These are phyloP conservation scores for Mastomys natalensis DNA, from an alignment of 2,113 vertebrate genomes.

Conservation along the genomic window DNA sequence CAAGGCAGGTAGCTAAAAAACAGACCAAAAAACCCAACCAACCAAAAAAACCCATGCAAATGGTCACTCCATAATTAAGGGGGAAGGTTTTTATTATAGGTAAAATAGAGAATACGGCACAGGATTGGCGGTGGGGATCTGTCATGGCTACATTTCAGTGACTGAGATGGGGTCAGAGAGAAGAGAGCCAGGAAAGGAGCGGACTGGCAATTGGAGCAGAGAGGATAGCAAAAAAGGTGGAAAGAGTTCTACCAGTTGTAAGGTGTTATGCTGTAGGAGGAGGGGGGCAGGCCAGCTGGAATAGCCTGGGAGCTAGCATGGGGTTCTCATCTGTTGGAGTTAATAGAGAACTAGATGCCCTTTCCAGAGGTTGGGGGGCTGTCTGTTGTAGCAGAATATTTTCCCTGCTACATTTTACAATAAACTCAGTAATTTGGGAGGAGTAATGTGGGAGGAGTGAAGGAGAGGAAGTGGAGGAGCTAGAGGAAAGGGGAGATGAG, in stretches of 20 bases:
- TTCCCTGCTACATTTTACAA: too few species aligned
- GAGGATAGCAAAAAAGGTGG: not conserved
- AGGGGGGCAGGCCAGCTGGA: not conserved
- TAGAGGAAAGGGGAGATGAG: too few species aligned
- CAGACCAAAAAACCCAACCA: not conserved
- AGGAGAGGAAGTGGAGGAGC: too few species aligned
- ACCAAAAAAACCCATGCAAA: not conserved
- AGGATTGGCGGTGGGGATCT: too few species aligned
- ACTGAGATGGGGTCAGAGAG: not conserved
- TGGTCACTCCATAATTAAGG: not conserved
- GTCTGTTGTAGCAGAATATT: too few species aligned
- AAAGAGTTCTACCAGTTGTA: not conserved
- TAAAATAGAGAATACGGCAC: not conserved
- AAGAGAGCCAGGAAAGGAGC: not conserved
- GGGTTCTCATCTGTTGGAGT: not conserved
- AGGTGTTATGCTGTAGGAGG: not conserved
- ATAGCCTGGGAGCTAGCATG: not conserved
- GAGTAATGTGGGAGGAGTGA: too few species aligned
- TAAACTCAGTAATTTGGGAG: too few species aligned
- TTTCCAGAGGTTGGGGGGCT: not conserved
- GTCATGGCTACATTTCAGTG: not conserved
- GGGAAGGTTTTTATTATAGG: not conserved
- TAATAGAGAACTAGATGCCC: not conserved
- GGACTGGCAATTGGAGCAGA: not conserved
- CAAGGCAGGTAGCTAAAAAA: not conserved